Evolutionary conservation across 1,140 invertebrate genomes (phyloP), one percentile per base, ranked within the genome.

Genomic region (Gryllus bimaculatus): DNA sequence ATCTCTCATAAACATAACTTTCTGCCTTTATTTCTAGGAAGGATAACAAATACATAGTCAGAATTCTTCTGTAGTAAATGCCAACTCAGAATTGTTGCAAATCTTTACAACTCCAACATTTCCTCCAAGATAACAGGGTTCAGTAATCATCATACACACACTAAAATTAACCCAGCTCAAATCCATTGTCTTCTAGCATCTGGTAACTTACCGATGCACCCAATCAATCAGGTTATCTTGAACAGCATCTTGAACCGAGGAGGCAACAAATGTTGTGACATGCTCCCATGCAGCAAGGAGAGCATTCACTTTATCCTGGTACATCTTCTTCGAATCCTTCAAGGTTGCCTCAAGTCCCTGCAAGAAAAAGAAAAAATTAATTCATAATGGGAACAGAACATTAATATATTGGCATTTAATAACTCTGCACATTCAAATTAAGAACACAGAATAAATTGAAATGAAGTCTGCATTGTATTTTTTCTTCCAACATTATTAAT

Each of bases 261-360:
- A 83, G 82, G 85, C 85, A 84, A 86, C 87, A 83, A 88, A 86
- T 54, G 87, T 87, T 82, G 87, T 86, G 83, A 89, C 86, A 84
- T 87, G 85, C 84, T 88, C 88, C 88, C 88, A 89, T 83, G 87
- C 87, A 82, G 86, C 85, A 83, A 89, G 84, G 84, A 89, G 87
- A 84, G 88, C 86, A 83, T 85, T 86, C 83, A 89, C 88, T 86
- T 89, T 89, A 84, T 89, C 88, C 82, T 84, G 83, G 85, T 89
- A 89, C 81, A 87, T 88, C 82, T 87, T 89, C 83, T 87, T 88
- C 83, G 84, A 86, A 85, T 89, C 87, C 83, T 85, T 87, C 83
- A 89, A 84, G 83, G 86, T 86, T 82, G 85, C 85, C 86, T 88
- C 87, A 84, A 88, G 83, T 84, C 86, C 86, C 88, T 89, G 84